phyloP scores from a whole-genome alignment of 2,888 invertebrate genomes.

The Drosophila buzzatii region DNA sequence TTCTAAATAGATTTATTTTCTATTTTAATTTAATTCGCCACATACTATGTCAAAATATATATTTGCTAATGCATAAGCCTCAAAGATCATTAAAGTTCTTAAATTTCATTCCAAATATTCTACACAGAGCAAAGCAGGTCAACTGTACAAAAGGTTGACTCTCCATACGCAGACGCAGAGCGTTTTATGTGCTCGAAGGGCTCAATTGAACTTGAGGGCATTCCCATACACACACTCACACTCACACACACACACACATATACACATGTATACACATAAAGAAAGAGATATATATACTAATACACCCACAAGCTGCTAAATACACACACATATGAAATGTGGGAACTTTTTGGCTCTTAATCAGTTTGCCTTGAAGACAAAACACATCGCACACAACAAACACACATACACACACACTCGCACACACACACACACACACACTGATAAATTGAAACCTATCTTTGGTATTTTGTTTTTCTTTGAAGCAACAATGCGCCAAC shows the following conservation, averaged over 20 bases:
- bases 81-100: not conserved
- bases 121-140: constrained; percentile 10
- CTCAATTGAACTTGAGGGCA: constrained; percentile 59
- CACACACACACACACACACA: constrained; percentile 44
- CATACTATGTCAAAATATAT: too few species aligned
- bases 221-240: constrained; percentile 51
- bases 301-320: constrained; percentile 42
- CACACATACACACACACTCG: constrained; percentile 37
- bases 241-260: constrained; percentile 40
- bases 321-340: constrained; percentile 57
- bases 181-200: constrained; percentile 59
- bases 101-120: not conserved
- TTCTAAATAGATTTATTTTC: too few species aligned
- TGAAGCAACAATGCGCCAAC: constrained; percentile 79
- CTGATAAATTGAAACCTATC: constrained; percentile 69
- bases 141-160: constrained; percentile 23
- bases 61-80: too few species aligned
- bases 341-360: constrained; percentile 69
- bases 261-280: not conserved
- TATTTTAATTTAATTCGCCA: too few species aligned
- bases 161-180: constrained; percentile 40
- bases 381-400: constrained; percentile 61
- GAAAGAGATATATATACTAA: constrained; percentile 12
- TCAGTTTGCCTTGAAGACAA: constrained; percentile 63
- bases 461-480: constrained; percentile 69